Percentiles rank a stretch among this genome's conserved stretches.
phyloP scores from a whole-genome alignment of 2,888 invertebrate genomes.

The Eledone cirrhosa region DNA sequence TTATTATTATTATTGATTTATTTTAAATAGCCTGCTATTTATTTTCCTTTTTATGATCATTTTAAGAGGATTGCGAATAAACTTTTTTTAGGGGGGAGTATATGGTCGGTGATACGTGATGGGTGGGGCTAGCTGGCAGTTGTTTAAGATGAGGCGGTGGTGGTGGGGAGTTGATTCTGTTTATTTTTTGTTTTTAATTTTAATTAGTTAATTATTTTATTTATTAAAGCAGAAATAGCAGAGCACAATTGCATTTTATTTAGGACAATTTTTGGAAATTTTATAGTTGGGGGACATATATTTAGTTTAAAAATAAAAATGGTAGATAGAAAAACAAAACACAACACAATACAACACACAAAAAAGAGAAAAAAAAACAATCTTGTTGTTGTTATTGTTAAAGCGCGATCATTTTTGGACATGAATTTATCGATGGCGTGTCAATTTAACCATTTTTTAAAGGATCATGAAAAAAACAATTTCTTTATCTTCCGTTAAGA shows the following conservation, averaged over 20 bases:
- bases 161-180: background rate
- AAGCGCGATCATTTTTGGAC: background rate
- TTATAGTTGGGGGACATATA: background rate
- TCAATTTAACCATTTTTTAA: constrained; percentile 21
- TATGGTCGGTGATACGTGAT: too few relatives aligned
- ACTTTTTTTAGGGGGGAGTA: too few relatives aligned
- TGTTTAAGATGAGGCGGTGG: background rate
- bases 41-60: too few relatives aligned
- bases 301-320: constrained; percentile 26
- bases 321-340: constrained; percentile 9
- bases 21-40: too few relatives aligned
- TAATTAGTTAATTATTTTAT: background rate
- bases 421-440: constrained; percentile 12
- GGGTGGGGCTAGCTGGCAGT: too few relatives aligned
- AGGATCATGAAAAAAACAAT: constrained; percentile 13
- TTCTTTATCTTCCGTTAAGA: background rate
- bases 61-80: too few relatives aligned
- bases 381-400: too few relatives aligned
- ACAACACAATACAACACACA: too few relatives aligned
- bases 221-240: constrained; percentile 10
- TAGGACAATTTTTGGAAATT: background rate
- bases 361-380: too few relatives aligned
- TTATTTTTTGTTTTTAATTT: background rate
- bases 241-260: background rate
- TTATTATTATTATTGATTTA: too few relatives aligned